Evolutionary conservation across 2,113 vertebrate species (phyloP).

Genomic region (Hyla sarda): DNA sequence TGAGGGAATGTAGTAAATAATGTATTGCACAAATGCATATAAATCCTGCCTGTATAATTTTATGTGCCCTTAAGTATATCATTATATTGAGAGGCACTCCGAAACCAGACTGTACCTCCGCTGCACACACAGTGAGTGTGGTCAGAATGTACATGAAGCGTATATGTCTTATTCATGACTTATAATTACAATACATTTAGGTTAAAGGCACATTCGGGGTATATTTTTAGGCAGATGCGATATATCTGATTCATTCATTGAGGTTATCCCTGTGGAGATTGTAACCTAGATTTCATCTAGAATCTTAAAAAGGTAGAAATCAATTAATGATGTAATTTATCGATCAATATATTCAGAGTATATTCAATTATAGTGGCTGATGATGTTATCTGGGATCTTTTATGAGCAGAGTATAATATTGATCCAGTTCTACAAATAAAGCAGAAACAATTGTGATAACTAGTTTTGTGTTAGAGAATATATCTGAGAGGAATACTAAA

Average conservation of each 20-base stretch:
- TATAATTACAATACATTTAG: background rate
- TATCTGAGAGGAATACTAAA: too few relatives aligned
- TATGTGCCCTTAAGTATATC: constrained; percentile 6
- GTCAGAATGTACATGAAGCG: background rate
- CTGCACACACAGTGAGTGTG: background rate
- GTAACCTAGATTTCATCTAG: background rate
- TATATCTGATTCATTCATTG: background rate
- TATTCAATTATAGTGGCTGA: background rate
- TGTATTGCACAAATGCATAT: background rate
- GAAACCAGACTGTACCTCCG: background rate
- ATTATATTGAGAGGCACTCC: background rate
- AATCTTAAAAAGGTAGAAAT: background rate
- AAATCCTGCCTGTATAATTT: constrained; percentile 1
- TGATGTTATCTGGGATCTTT: background rate
- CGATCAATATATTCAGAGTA: background rate
- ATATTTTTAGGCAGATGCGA: background rate
- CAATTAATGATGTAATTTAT: background rate
- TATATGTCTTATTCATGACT: background rate
- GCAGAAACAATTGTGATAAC: background rate
- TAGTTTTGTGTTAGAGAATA: too few relatives aligned
- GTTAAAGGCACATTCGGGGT: background rate
- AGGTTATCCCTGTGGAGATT: background rate
- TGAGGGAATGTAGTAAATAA: background rate
- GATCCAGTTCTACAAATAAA: background rate
- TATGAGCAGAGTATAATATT: background rate